phyloP scores from a whole-genome alignment of 2,888 invertebrate genomes.

The Cephus runcator region DNA sequence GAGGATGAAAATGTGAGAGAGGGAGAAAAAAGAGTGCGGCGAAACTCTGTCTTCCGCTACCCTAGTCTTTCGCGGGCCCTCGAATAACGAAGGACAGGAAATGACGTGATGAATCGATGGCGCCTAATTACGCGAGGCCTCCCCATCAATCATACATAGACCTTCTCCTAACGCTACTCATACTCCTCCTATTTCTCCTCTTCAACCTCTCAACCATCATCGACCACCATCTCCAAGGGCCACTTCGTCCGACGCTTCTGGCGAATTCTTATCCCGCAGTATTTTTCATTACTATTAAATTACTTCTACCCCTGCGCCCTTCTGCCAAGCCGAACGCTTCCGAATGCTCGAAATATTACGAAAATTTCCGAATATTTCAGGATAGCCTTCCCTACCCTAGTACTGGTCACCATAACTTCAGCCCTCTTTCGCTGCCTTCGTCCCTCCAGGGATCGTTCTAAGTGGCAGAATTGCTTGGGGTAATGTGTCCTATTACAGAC shows the following conservation, averaged over 20 bases:
- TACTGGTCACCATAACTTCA: not conserved
- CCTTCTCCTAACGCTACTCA: not conserved
- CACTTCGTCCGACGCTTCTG: not conserved
- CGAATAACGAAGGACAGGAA: constrained; percentile 24
- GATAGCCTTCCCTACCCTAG: constrained; percentile 4
- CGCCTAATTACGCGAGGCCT: constrained; percentile 28
- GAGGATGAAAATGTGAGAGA: not conserved
- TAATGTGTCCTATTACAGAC: not conserved
- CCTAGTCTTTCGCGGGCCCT: not conserved
- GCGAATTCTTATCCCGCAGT: not conserved
- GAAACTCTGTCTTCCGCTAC: not conserved
- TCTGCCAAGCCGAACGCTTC: constrained; percentile 1
- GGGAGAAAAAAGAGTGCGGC: not conserved
- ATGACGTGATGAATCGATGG: constrained; percentile 29
- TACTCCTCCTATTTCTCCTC: not conserved
- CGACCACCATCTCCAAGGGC: not conserved
- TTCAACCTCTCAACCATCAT: not conserved
- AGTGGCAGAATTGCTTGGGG: not conserved
- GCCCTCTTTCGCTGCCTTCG: too few species aligned
- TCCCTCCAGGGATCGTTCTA: not conserved
- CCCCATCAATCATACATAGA: constrained; percentile 26
- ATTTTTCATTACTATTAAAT: not conserved
- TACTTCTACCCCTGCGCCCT: constrained; percentile 7
- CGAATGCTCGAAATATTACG: constrained; percentile 28
- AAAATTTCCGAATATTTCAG: constrained; percentile 25